Evolutionary conservation across 2,113 vertebrate genomes (phyloP).

Genomic region (Ailuropoda melanoleuca): DNA sequence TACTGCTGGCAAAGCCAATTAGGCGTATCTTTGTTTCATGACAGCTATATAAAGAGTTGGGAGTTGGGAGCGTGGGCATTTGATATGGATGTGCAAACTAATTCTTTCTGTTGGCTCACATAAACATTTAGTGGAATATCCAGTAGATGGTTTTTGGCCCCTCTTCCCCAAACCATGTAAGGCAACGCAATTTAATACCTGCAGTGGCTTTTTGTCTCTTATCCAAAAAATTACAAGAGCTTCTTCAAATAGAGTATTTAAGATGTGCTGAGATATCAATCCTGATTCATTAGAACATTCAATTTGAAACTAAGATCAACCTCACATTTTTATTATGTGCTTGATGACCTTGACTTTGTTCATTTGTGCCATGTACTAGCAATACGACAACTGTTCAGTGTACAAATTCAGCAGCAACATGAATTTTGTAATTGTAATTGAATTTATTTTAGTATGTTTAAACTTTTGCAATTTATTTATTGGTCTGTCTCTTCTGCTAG

Average conservation of each 20-base stretch:
- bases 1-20: constrained; percentile 73
- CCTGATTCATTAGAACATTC: constrained; percentile 27
- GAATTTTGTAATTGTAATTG: not conserved
- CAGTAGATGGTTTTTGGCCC: constrained; percentile 33
- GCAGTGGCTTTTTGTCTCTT: constrained; percentile 49
- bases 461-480: not conserved
- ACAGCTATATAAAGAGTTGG: constrained; percentile 77
- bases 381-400: not conserved
- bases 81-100: constrained; percentile 73
- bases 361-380: not conserved
- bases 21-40: constrained; percentile 76
- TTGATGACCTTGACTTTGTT: not conserved
- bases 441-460: not conserved
- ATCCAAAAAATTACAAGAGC: not conserved
- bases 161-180: constrained; percentile 49
- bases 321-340: not conserved
- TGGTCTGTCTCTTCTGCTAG: not conserved
- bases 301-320: constrained; percentile 28
- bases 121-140: constrained; percentile 67
- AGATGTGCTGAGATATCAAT: not conserved
- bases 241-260: constrained; percentile 60
- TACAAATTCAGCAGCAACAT: not conserved
- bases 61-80: constrained; percentile 58
- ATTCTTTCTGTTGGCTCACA: constrained; percentile 70
- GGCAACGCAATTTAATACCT: constrained; percentile 46